Conservation (phyloP, 2,113 vertebrate species). For the Hemiprocne comata region DNA sequence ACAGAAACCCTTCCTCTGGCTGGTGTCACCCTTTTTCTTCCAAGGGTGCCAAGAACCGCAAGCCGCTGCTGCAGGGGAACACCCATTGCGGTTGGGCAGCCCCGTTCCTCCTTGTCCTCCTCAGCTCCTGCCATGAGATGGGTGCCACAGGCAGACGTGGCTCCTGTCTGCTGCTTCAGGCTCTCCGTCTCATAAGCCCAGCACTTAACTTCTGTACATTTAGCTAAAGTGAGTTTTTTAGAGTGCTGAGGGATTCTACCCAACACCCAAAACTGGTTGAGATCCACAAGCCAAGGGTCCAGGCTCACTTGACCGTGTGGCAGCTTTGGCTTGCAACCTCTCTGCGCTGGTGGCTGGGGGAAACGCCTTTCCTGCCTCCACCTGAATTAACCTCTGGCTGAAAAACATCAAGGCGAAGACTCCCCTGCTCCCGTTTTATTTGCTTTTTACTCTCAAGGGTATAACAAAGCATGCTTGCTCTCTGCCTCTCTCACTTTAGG, state of each 20-base stretch:
- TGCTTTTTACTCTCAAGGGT: not conserved
- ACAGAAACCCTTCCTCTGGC: slow-evolving; percentile 24
- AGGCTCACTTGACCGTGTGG: not conserved
- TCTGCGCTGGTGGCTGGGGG: not conserved
- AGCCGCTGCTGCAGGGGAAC: not conserved
- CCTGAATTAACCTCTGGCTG: not conserved
- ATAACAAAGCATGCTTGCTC: not conserved
- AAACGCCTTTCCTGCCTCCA: not conserved
- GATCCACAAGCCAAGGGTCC: not conserved
- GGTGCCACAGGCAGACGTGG: accelerated
- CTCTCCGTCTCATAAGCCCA: not conserved
- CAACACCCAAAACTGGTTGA: not conserved
- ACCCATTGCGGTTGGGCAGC: not conserved
- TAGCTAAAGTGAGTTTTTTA: not conserved
- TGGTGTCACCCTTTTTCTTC: not conserved
- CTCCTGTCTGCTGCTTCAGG: not conserved
- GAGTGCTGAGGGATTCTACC: not conserved
- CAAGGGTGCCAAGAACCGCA: slow-evolving; percentile 30
- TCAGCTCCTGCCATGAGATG: accelerated
- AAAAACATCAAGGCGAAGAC: not conserved
- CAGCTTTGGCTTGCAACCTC: not conserved
- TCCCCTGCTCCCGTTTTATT: not conserved
- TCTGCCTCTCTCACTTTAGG: not conserved
- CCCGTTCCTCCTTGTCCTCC: accelerated
- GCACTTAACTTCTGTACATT: not conserved